These are phyloP conservation scores for Percina caprodes DNA, from an alignment of 2,113 vertebrate species.

Conservation along the genomic window DNA sequence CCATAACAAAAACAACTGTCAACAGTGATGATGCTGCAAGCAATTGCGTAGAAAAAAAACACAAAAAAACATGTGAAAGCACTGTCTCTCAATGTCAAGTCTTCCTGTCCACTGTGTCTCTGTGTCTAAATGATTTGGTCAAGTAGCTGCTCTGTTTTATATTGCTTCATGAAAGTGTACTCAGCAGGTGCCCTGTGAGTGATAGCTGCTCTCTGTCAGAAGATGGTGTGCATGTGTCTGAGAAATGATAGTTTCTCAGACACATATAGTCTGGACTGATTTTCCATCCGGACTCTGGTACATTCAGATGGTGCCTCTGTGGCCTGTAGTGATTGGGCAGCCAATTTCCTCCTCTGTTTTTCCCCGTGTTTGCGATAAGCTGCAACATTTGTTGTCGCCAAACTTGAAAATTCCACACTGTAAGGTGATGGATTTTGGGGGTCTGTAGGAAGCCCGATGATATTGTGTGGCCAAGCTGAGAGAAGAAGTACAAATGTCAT, in stretches of 20 bases:
- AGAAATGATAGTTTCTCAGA: not conserved
- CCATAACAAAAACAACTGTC: conserved; percentile 61
- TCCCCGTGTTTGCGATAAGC: conserved; percentile 61
- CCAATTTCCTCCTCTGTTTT: conserved; percentile 52
- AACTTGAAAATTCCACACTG: conserved; percentile 48
- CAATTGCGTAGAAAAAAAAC: not conserved
- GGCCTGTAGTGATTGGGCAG: conserved; percentile 59
- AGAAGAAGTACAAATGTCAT: conserved; percentile 51
- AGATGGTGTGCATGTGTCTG: conserved; percentile 1
- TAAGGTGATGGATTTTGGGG: conserved; percentile 57
- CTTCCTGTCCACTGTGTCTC: conserved; percentile 41
- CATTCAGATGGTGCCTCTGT: conserved; percentile 40
- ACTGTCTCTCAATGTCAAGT: conserved; percentile 59
- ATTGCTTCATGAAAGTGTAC: conserved; percentile 54
- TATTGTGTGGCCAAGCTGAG: conserved; percentile 23
- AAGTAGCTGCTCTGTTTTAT: conserved; percentile 53
- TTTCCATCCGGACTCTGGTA: conserved; percentile 34
- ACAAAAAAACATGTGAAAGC: conserved; percentile 3
- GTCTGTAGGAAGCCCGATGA: conserved; percentile 39
- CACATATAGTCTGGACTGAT: conserved; percentile 36
- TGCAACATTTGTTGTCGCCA: conserved; percentile 29
- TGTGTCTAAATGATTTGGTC: conserved; percentile 64
- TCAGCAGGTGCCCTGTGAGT: conserved; percentile 58
- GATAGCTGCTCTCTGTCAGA: conserved; percentile 46
- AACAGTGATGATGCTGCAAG: conserved; percentile 28